A percentile compares a stretch with the other conserved stretches of the same genome.
Evolutionary conservation across 2,888 invertebrate genomes (phyloP).

Genomic region (Agonum fuliginosum): DNA sequence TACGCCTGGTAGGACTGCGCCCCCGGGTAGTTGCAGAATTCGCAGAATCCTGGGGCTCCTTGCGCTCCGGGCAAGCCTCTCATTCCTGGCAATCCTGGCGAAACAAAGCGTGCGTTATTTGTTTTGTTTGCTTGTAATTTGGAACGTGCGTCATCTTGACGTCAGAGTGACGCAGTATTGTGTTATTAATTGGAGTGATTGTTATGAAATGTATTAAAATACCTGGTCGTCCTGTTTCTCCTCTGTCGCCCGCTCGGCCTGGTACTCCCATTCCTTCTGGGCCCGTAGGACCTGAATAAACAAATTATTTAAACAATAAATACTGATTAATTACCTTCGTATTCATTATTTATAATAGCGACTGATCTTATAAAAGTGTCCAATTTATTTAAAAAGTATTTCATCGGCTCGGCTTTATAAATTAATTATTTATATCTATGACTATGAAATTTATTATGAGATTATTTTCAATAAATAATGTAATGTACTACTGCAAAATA

Average conservation of each 20-base stretch:
- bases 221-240: conserved; percentile 85
- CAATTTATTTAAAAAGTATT: no score
- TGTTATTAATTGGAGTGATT: neutral
- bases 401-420: no score
- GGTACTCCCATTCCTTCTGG: conserved; percentile 78
- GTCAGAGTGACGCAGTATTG: conserved; percentile 3
- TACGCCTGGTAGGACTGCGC: conserved; percentile 76
- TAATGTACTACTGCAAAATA: no score
- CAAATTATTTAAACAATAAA: no score
- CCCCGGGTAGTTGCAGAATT: conserved; percentile 78
- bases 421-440: no score
- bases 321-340: no score
- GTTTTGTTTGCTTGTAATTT: no score
- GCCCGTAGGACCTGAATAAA: conserved; percentile 79
- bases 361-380: no score
- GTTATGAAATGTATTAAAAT: conserved; percentile 59
- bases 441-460: no score
- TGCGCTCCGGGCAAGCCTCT: conserved; percentile 80
- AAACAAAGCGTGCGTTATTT: no score
- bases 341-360: no score
- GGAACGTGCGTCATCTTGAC: conserved; percentile 8
- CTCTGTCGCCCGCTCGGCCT: conserved; percentile 86
- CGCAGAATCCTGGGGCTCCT: conserved; percentile 80
- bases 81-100: conserved; percentile 69
- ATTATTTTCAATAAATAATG: no score